Evolutionary conservation across 2,797 vertebrate species (phyloP).

Genomic region (Dipus sagitta): DNA sequence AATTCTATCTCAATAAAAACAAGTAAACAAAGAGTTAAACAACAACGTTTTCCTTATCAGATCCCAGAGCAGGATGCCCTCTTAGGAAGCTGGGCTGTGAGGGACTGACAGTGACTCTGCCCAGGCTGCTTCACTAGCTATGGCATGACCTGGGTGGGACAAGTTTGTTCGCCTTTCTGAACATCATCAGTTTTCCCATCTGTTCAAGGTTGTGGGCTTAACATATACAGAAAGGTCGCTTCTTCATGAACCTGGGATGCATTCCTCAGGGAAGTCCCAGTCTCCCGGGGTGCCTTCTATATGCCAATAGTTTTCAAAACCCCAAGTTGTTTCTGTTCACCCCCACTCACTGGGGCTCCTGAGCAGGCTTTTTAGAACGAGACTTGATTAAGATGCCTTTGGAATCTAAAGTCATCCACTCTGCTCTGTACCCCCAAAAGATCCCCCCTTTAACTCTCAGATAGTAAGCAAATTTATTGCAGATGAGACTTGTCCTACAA

Average conservation of each 20-base stretch:
- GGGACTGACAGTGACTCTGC: neutral
- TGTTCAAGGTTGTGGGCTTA: neutral
- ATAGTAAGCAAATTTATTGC: neutral
- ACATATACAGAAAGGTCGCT: neutral
- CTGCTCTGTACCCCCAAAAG: neutral
- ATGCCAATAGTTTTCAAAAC: conserved; percentile 1
- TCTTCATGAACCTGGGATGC: neutral
- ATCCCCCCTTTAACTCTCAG: neutral
- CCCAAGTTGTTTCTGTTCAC: too few relatives aligned
- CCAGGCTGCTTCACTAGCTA: neutral
- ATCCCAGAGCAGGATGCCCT: neutral
- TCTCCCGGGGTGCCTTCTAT: neutral
- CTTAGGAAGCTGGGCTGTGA: neutral
- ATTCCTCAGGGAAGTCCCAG: neutral
- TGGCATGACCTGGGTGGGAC: neutral
- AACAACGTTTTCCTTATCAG: neutral
- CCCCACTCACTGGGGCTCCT: neutral
- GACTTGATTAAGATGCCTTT: neutral
- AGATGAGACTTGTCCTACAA: neutral
- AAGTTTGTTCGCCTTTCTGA: neutral
- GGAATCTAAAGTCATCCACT: neutral
- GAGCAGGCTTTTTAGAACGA: neutral
- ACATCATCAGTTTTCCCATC: neutral
- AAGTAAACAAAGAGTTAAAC: neutral
- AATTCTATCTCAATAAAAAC: conserved; percentile 30